phyloP scores from a whole-genome alignment of 2,797 vertebrate genomes.

The Anniella stebbinsi region DNA sequence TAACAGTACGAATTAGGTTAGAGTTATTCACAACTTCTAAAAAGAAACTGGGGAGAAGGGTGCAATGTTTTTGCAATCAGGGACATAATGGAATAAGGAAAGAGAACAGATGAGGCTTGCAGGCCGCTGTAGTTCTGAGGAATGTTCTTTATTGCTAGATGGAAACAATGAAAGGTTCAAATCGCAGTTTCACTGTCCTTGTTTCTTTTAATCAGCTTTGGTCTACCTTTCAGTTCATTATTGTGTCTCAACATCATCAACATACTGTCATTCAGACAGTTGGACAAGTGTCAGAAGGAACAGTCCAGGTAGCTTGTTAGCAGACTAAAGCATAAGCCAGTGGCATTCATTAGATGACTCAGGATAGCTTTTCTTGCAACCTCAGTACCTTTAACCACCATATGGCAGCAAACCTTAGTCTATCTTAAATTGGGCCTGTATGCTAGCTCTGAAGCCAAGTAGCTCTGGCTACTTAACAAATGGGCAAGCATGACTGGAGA shows the following conservation, averaged over 20 bases:
- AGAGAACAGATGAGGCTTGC: not conserved
- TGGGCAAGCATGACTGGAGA: not conserved
- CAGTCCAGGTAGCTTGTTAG: conserved; percentile 7
- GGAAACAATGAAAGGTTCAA: not conserved
- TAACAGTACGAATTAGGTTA: not conserved
- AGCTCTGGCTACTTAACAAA: not conserved
- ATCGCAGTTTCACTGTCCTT: not conserved
- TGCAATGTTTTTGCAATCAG: not conserved
- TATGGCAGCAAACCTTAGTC: not conserved
- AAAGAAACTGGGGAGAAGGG: not conserved
- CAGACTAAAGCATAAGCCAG: not conserved
- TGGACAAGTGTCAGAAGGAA: not conserved
- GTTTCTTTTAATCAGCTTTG: not conserved
- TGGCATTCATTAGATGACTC: conserved; percentile 10
- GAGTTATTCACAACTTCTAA: not conserved
- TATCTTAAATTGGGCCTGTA: not conserved
- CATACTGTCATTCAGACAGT: not conserved
- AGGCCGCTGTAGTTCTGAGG: not conserved
- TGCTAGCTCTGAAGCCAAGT: not conserved
- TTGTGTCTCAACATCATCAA: conserved; percentile 1
- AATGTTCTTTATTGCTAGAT: not conserved
- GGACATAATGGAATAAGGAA: not conserved
- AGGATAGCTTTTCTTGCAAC: not conserved
- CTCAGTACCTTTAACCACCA: not conserved
- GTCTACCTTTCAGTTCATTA: not conserved